Conservation (phyloP, 2,797 vertebrate genomes). For the Buceros bicornis region DNA sequence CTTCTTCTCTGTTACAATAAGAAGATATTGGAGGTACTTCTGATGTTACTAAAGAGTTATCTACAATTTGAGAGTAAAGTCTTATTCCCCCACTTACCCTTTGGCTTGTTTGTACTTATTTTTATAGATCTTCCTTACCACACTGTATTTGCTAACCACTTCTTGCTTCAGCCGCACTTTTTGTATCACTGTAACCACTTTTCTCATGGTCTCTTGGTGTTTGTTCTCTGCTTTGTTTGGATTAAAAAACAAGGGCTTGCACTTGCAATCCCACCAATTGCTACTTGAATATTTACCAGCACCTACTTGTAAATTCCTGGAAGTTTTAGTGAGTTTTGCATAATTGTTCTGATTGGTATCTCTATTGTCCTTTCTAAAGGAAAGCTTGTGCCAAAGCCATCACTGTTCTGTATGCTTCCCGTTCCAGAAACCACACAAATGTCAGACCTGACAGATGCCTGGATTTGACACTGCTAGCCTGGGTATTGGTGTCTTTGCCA, state of each 20-base stretch:
- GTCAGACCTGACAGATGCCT: background rate
- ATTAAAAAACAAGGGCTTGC: constrained; percentile 38
- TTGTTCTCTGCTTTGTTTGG: constrained; percentile 47
- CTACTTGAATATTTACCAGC: constrained; percentile 40
- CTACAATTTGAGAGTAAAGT: background rate
- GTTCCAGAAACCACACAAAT: background rate
- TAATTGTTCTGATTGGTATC: constrained; percentile 34
- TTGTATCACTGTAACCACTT: background rate
- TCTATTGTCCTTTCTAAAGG: constrained; percentile 7
- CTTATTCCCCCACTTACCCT: constrained; percentile 15
- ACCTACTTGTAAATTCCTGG: constrained; percentile 48
- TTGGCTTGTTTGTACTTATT: constrained; percentile 51
- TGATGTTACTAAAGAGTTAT: background rate
- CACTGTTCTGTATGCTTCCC: background rate
- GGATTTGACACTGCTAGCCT: background rate
- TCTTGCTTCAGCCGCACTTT: constrained; percentile 11
- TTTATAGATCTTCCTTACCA: constrained; percentile 24
- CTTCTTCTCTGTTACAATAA: background rate
- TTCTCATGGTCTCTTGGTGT: background rate
- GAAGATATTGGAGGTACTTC: background rate
- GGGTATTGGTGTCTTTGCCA: background rate
- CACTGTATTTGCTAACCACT: constrained; percentile 21
- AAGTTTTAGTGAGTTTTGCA: constrained; percentile 33
- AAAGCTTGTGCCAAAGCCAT: background rate
- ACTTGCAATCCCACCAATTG: constrained; percentile 9